Evolutionary conservation across 2,113 vertebrate species (phyloP).

Genomic region (Furnarius figulus): DNA sequence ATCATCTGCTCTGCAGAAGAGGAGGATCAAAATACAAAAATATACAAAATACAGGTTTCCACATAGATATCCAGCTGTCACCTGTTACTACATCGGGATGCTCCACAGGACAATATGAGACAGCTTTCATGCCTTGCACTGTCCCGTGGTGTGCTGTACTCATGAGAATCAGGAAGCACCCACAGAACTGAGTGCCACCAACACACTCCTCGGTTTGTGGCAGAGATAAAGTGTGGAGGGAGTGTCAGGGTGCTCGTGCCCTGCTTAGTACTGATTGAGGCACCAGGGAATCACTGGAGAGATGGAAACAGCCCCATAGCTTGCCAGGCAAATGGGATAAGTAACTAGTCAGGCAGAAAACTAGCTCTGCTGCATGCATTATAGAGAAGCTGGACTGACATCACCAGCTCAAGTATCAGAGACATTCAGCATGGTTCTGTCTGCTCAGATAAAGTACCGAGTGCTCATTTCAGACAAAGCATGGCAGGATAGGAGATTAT

Average conservation of each 20-base stretch:
- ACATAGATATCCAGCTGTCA: neutral
- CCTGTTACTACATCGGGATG: rapidly evolving
- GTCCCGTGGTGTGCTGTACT: neutral
- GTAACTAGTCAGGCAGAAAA: neutral
- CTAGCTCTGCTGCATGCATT: neutral
- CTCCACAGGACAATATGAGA: neutral
- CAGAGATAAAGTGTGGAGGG: neutral
- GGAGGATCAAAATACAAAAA: too few relatives aligned
- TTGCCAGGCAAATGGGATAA: neutral
- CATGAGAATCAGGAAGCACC: rapidly evolving
- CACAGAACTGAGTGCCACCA: neutral
- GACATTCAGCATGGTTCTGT: neutral
- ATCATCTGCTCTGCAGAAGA: neutral
- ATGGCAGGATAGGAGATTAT: neutral
- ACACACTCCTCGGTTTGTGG: neutral
- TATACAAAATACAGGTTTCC: neutral
- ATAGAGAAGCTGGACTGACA: neutral
- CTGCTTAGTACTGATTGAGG: neutral
- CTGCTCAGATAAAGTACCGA: neutral
- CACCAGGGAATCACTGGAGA: neutral
- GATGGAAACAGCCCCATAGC: rapidly evolving
- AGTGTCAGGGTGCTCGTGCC: rapidly evolving
- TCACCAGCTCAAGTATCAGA: neutral
- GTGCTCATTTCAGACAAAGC: neutral
- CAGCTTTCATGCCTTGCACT: neutral